Base-by-base conservation (phyloP, 2,113 vertebrate species). In the Genyomyrus donnyi region DNA sequence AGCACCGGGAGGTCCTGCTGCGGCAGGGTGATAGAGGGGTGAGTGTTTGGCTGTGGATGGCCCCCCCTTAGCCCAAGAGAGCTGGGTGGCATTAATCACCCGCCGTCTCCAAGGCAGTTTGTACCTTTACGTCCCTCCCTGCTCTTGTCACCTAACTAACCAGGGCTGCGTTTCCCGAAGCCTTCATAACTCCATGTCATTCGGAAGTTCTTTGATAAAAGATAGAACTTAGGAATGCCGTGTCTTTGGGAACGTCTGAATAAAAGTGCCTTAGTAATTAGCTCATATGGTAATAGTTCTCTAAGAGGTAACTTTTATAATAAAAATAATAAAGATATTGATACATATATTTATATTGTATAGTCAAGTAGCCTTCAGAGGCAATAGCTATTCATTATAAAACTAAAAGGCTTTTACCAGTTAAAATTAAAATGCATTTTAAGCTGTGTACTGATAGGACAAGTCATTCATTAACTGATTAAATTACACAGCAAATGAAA, bases 21-120 rank as follows among this genome's bases (percentile, higher is more conserved):
- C 90, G 94, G 92, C 94, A 93, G 94, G 91, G 91, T 52, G 91
- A 93, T 91, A 92, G 93, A 95, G 92, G 70, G 92, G 91, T 90
- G 90, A 91, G 91, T 90, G 91, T 89, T 91, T 89, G 91, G 91
- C 42, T 89, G 91, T 90, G 92, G 93, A 94, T 93, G 91, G 93
- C 92, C 91, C 93, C 91, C 93, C 91, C 93, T 93, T 93, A 93
- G 88, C 84, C 27, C 90, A 77, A 90, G 92, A 91, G 92, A 93
- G 45, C 90, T 92, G 91, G 74, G 92, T 90, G 91, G 90, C 91
- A 92, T 94, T 92, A 94, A 94, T 94, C 93, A 91, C 90, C 89
- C 66, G 91, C 89, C 91, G 89, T 92, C 93, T 95, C 90, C 91
- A 90, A 92, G 89, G 87, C 13, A 90, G 90, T 88, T n/a, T n/a